Percentiles rank a stretch among this genome's conserved stretches.
Evolutionary conservation across 2,113 vertebrate species (phyloP).

Genomic region (Macquaria ambigua): DNA sequence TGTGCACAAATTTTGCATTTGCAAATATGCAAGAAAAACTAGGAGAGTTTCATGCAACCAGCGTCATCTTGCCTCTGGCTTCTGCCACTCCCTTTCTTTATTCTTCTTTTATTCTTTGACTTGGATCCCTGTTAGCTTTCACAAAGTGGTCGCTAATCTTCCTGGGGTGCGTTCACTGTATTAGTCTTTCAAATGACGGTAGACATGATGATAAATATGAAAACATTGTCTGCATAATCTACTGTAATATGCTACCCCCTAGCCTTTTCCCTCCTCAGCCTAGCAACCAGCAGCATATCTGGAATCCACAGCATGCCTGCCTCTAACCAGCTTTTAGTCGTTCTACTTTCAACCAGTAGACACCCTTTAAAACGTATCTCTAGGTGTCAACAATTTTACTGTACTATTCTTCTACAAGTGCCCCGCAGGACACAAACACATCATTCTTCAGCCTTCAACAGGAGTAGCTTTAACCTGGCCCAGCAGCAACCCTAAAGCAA

Average conservation of each 20-base stretch:
- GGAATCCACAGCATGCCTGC: background rate
- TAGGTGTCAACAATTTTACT: slow-evolving; percentile 5
- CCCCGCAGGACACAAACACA: background rate
- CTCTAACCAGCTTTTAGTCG: background rate
- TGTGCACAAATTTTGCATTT: slow-evolving; percentile 22
- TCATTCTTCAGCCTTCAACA: background rate
- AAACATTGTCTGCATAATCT: slow-evolving; percentile 20
- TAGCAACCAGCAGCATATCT: slow-evolving; percentile 33
- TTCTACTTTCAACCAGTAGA: background rate
- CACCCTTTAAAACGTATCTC: background rate
- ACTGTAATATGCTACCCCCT: background rate
- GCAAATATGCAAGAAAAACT: background rate
- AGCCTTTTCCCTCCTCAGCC: slow-evolving; percentile 8
- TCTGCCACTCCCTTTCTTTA: slow-evolving; percentile 17
- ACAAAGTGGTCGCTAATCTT: no score
- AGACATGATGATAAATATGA: slow-evolving; percentile 29
- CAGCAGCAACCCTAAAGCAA: slow-evolving; percentile 3
- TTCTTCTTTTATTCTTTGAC: no score
- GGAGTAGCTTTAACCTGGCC: background rate
- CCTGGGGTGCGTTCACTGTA: background rate
- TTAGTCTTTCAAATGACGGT: slow-evolving; percentile 32
- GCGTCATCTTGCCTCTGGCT: background rate
- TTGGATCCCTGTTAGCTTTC: no score
- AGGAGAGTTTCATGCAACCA: background rate
- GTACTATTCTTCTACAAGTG: background rate